Percentiles rank a stretch among this genome's conserved stretches.
These are phyloP conservation scores for Remorina albescens DNA, from an alignment of 2,797 vertebrate species.

Conservation along the genomic window DNA sequence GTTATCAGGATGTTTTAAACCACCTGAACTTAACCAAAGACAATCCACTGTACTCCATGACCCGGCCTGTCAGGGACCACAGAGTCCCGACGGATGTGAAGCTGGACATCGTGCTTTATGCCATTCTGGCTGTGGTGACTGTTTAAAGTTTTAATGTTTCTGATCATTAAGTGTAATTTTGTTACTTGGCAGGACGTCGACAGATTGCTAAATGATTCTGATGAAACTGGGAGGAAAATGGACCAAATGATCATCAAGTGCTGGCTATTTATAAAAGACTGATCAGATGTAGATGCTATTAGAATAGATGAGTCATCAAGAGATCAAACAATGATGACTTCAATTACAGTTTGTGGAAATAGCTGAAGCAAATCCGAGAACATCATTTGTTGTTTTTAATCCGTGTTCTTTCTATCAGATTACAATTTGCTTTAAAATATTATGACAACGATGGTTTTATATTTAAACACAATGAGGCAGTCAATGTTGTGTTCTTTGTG, in stretches of 20 bases:
- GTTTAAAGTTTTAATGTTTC: background rate
- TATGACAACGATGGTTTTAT: no score
- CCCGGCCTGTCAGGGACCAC: constrained; percentile 70
- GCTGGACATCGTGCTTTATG: constrained; percentile 53
- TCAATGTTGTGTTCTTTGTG: background rate
- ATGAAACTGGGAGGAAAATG: no score
- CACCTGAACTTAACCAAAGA: constrained; percentile 65
- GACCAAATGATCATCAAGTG: no score
- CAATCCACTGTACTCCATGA: constrained; percentile 63
- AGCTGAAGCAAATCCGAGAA: no score
- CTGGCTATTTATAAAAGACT: background rate
- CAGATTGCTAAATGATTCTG: background rate
- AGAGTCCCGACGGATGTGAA: constrained; percentile 42
- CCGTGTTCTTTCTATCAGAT: no score
- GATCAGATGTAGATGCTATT: background rate
- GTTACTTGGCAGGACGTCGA: background rate
- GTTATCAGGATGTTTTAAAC: constrained; percentile 68
- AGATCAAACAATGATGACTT: no score
- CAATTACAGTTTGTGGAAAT: no score
- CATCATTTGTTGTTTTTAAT: no score
- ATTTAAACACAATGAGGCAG: no score
- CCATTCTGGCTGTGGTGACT: constrained; percentile 72
- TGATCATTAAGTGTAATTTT: background rate
- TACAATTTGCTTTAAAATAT: no score
- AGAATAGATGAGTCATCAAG: no score